phyloP scores from a whole-genome alignment of 2,888 invertebrate genomes.

The Bibio marci region DNA sequence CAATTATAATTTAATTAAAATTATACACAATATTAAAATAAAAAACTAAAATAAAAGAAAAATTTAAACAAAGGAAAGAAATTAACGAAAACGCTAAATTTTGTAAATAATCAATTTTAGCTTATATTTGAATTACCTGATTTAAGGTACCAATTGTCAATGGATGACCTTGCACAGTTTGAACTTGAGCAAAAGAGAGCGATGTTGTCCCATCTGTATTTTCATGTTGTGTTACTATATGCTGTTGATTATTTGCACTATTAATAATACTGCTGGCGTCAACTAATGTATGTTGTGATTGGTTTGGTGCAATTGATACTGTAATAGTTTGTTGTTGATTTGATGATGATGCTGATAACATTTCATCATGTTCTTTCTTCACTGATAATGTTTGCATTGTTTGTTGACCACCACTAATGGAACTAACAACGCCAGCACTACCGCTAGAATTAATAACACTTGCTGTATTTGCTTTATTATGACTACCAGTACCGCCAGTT shows the following conservation, averaged over 20 bases:
- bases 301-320: conserved; percentile 10
- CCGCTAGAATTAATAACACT: no score
- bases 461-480: no score
- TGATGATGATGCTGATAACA: conserved; percentile 7
- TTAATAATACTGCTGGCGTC: neutral
- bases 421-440: no score
- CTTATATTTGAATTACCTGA: no score
- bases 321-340: conserved; percentile 12
- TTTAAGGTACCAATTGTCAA: conserved; percentile 27
- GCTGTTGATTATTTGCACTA: conserved; percentile 15
- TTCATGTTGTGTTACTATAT: conserved; percentile 27
- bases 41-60: no score
- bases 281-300: conserved; percentile 3
- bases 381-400: conserved; percentile 27
- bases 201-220: conserved; percentile 29
- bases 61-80: no score
- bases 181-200: conserved; percentile 28
- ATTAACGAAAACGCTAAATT: no score
- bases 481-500: no score
- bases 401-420: no score
- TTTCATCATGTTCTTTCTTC: conserved; percentile 29
- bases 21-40: no score
- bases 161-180: conserved; percentile 29
- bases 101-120: no score
- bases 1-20: no score